phyloP scores from a whole-genome alignment of 2,797 vertebrate genomes.

The Thalassophryne amazonica region DNA sequence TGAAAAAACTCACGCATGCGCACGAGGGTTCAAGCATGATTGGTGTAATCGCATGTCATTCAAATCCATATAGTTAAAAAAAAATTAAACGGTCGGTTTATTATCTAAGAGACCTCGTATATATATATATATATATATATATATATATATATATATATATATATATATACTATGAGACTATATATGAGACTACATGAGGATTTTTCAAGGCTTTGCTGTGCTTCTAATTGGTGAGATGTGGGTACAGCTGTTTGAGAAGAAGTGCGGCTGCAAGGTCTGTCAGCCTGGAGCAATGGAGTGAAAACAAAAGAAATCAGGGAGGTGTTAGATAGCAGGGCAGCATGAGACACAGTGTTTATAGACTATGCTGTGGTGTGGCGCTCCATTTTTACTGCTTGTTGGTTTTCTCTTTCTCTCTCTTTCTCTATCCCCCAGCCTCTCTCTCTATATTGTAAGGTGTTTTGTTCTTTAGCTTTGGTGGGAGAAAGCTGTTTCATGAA shows the following conservation, averaged over 20 bases:
- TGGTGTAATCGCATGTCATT: too few species aligned
- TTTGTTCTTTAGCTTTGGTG: slow-evolving; percentile 15
- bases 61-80: too few species aligned
- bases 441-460: neutral
- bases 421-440: neutral
- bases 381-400: slow-evolving; percentile 41
- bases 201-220: slow-evolving; percentile 36
- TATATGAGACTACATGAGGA: too few species aligned
- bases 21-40: too few species aligned
- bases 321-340: slow-evolving; percentile 44
- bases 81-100: too few species aligned
- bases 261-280: slow-evolving; percentile 58
- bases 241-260: slow-evolving; percentile 58
- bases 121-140: too few species aligned
- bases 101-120: too few species aligned
- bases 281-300: slow-evolving; percentile 64
- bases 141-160: too few species aligned
- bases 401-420: slow-evolving; percentile 10
- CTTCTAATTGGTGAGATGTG: slow-evolving; percentile 70
- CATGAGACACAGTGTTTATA: slow-evolving; percentile 51
- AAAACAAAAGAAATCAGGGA: slow-evolving; percentile 64
- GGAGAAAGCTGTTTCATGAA: slow-evolving; percentile 25
- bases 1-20: too few species aligned
- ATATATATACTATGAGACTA: too few species aligned
- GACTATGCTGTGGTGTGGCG: slow-evolving; percentile 32